These are phyloP conservation scores for Ptiloglossa arizonensis DNA, from an alignment of 1,140 invertebrate species.

Conservation along the genomic window DNA sequence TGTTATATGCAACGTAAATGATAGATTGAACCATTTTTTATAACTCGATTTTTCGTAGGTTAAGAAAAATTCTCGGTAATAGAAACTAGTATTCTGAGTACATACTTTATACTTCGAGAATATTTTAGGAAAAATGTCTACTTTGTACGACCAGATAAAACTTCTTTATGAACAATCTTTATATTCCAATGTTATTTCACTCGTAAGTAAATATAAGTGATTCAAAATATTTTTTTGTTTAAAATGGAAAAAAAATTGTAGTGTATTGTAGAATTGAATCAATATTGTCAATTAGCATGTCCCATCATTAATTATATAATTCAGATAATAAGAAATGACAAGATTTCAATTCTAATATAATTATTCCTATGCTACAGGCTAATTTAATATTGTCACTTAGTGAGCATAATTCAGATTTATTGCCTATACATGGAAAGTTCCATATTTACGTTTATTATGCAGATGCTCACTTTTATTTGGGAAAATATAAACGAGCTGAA, in stretches of 20 bases:
- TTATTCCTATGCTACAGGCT: constrained; percentile 82
- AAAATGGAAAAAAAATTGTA: constrained; percentile 20
- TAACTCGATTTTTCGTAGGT: constrained; percentile 21
- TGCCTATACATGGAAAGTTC: constrained; percentile 84
- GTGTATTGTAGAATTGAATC: neutral
- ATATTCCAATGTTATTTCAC: constrained; percentile 83
- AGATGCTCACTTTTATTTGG: constrained; percentile 85
- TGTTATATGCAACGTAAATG: neutral
- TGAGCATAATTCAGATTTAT: constrained; percentile 85
- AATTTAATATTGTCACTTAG: constrained; percentile 85
- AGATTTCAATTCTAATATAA: constrained; percentile 76
- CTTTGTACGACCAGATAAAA: constrained; percentile 83
- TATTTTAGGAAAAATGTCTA: constrained; percentile 74
- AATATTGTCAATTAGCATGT: constrained; percentile 25
- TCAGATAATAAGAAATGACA: neutral
- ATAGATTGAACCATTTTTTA: neutral
- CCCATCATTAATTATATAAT: constrained; percentile 18
- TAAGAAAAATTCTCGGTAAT: constrained; percentile 6
- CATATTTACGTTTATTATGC: constrained; percentile 86
- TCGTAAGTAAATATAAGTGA: constrained; percentile 79
- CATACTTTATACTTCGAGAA: neutral
- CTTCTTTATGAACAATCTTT: constrained; percentile 83
- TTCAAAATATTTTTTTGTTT: constrained; percentile 3
- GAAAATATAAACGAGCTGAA: constrained; percentile 87
- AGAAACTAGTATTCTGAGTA: neutral